Evolutionary conservation across 2,888 invertebrate genomes (phyloP), one percentile per base, ranked within the genome.

Genomic region (Octodonta nipae): DNA sequence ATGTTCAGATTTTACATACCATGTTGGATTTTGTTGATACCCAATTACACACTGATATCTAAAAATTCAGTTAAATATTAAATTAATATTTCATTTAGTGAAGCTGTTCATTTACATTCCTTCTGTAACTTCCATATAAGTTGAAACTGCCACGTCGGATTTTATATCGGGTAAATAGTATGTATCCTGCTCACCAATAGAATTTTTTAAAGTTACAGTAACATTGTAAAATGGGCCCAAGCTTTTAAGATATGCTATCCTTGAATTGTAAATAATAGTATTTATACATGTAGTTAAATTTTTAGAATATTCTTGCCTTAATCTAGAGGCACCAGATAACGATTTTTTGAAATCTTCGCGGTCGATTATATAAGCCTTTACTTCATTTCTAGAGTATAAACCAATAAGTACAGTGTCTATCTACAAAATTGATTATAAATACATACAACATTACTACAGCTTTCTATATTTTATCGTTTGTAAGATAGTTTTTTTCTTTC

Each of bases 311-410:
- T 22, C 11, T 14, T 4, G 12, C 75, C 75, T 71, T 2, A 76
- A 48, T 51, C 71, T 69, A 1, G 76, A 73, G 42, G 70, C 71
- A 15, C 75, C 76, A 28, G 67, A 71, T 28, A 72, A 47, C 1
- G 75, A 71, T 50, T 73, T 75, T 22, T 59, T 51, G 42, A 71
- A 71, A 20, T 70, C 66, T 33, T 70, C 70, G 0, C 71, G 67
- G 45, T 73, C 71, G 50, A 70, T 68, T 26, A 63, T 60, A 41
- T 68, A 71, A 13, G 67, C 51, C 3, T 60, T 53, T 26, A 75
- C 55, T 41, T 67, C 57, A 42, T 69, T 64, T 12, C 65, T 53
- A 15, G 32, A 30, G 31, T 55, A 49, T 7, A 55, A 41, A 8
- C 58, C 60, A 40, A 65, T 54, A 1, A 66, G 38, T 17, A 65